Base-by-base conservation (phyloP, 2,888 invertebrate genomes). In the Tenthredo scrophulariae region DNA sequence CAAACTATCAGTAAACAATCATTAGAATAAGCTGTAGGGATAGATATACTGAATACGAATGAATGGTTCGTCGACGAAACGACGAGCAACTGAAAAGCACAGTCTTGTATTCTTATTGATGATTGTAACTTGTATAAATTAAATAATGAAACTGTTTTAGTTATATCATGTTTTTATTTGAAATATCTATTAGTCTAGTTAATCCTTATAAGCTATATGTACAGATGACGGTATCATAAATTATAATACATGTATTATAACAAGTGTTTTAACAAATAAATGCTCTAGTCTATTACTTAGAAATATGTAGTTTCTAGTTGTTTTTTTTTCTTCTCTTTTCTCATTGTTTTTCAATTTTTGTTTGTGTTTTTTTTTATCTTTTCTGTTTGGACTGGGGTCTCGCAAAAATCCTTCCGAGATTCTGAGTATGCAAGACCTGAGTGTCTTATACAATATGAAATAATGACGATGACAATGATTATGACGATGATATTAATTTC, bases 81-180 rank as follows among this genome's bases (percentile, higher is more conserved):
- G 0, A 43, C 40, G 40, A 10, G 1, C 2, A 3, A 40, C 9
- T 3, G 4, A 3, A 40, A 40, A 9, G 40, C 2, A 3, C 40
- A 7, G 2, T 22, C 2, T 26, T 26, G 2, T 26, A 22, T n/a
- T n/a, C n/a, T 46, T 22, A 43, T 22, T 46, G 2, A 75, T 5
- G 9, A 22, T 18, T 74, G 10, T 40, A 2, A 43, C 7, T n/a
- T 10, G 18, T 9, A 75, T 75, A 4, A 65, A 22, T 40, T 10
- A 26, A 40, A 15, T 33, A 77, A 54, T 18, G 13, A 18, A 54
- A 33, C 18, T n/a, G 10, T n/a, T 1, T 40, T 88, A 87, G 87
- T 91, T 91, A 89, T 91, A 91, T 92, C 91, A 91, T 91, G 91
- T 91, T 92, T 92, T 92, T 92, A 92, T 92, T 92, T 92, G 91